phyloP scores from a whole-genome alignment of 2,113 vertebrate genomes.

The Pelodiscus sinensis region DNA sequence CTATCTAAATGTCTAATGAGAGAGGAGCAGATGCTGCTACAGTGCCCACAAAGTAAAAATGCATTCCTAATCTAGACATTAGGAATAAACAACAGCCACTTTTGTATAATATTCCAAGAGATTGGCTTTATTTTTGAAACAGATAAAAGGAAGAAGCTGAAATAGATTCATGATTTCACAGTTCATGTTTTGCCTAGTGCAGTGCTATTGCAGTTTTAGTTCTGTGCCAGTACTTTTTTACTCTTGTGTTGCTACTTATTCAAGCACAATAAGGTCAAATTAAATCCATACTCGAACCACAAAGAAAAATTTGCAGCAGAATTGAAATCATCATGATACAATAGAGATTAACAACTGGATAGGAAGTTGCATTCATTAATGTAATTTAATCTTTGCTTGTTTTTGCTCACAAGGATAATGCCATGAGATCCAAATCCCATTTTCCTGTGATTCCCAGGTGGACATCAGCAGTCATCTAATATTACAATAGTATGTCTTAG shows the following conservation, averaged over 20 bases:
- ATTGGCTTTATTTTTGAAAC: not conserved
- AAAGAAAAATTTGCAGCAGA: not conserved
- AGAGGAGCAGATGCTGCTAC: not conserved
- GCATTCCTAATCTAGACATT: not conserved
- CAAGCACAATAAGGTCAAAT: not conserved
- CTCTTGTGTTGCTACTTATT: not conserved
- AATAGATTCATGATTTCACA: not conserved
- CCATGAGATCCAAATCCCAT: not conserved
- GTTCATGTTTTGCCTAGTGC: not conserved
- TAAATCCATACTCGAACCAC: not conserved
- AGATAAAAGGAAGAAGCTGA: not conserved
- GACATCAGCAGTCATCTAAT: not conserved
- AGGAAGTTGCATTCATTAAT: not conserved
- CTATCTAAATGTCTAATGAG: not conserved
- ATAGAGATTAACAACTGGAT: not conserved
- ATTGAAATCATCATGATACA: not conserved
- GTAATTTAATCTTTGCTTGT: not conserved
- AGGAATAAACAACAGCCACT: not conserved
- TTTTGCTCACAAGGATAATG: not conserved
- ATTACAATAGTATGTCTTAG: not conserved
- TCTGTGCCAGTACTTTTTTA: fast-evolving
- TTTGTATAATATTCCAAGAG: not conserved
- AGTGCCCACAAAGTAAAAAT: not conserved
- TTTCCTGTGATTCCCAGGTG: not conserved
- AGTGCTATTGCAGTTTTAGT: not conserved